Evolutionary conservation across 2,888 invertebrate species (phyloP), one percentile per base, ranked within the genome.

Genomic region (Chloroclystis v-ata): DNA sequence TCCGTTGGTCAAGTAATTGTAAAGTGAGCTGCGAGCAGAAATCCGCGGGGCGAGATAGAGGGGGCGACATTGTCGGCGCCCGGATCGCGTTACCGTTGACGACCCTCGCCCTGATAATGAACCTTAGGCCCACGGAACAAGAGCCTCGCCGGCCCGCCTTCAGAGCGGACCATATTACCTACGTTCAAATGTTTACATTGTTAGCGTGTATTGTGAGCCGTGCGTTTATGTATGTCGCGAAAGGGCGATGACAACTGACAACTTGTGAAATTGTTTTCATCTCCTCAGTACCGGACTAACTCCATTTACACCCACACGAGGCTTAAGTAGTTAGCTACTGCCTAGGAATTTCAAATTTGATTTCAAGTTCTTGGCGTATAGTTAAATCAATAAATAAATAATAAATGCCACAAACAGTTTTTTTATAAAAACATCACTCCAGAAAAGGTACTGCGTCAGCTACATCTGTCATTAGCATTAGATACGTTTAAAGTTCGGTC

Each of bases 181-280:
- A 30, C 32, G 14, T 25, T 24, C 39, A 39, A 28, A 40, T 40
- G 30, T 30, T 30, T 30, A 40, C 30, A 25, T 40, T 25, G 40
- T 25, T 40, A 14, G 28, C 28, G 16, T 16, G 20, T 14, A 10
- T 29, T 4, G 39, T 29, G 9, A 10, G 14, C n/a, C 38, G 38
- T 28, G 14, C 28, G 28, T 13, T n/a, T 32, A 13, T 32, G 12
- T 32, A 32, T 26, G 26, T 26, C 9, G 8, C n/a, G n/a, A n/a
- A n/a, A n/a, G n/a, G n/a, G n/a, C n/a, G n/a, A n/a, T 26, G 26
- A 4, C 9, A 9, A 26, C 26, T 26, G 9, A 3, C 26, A 8
- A n/a, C n/a, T n/a, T n/a, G n/a, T n/a, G 20, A 20, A 2, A 2
- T 20, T 4, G 20, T 20, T 20, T 20, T 20, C 2, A 4, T 20